Percentiles rank a stretch among this genome's conserved stretches.
phyloP scores from a whole-genome alignment of 2,888 invertebrate genomes.

The Dicyrtomina minuta region DNA sequence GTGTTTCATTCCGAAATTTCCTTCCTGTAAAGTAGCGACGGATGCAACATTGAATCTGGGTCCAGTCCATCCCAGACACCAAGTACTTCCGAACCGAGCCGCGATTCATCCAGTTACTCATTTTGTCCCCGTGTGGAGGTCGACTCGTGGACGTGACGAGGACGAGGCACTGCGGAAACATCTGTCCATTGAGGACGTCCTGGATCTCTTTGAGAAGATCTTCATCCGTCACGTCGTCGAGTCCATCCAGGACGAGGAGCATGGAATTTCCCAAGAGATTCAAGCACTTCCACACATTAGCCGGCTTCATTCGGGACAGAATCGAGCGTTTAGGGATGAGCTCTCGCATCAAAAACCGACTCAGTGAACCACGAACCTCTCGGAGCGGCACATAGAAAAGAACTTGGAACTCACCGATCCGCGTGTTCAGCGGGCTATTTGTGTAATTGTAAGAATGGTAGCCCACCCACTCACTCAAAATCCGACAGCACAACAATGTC shows the following conservation, averaged over 20 bases:
- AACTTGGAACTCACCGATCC: conserved; percentile 51
- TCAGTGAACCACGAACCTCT: conserved; percentile 59
- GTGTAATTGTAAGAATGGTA: conserved; percentile 55
- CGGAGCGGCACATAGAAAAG: conserved; percentile 61
- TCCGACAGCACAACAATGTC: conserved; percentile 60
- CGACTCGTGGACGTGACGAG: conserved; percentile 60
- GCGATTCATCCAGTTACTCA: conserved; percentile 35
- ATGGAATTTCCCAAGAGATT: conserved; percentile 55
- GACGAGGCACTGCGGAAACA: conserved; percentile 62
- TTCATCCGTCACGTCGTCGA: conserved; percentile 58
- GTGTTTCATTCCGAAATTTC: conserved; percentile 47
- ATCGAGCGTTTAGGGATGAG: conserved; percentile 58
- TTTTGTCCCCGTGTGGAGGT: conserved; percentile 48
- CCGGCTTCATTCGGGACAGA: conserved; percentile 47
- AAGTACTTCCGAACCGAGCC: conserved; percentile 40
- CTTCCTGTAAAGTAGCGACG: conserved; percentile 50
- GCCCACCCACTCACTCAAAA: conserved; percentile 63
- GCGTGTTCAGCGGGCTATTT: conserved; percentile 44
- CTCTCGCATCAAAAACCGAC: conserved; percentile 56
- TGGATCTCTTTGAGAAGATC: conserved; percentile 58
- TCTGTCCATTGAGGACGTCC: conserved; percentile 61
- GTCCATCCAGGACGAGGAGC: conserved; percentile 62
- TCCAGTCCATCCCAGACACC: conserved; percentile 51
- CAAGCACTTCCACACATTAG: conserved; percentile 53
- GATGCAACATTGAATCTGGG: conserved; percentile 50